Percentiles rank a stretch among this genome's conserved stretches.
Evolutionary conservation across 2,113 vertebrate genomes (phyloP).

Genomic region (Ginglymostoma cirratum): DNA sequence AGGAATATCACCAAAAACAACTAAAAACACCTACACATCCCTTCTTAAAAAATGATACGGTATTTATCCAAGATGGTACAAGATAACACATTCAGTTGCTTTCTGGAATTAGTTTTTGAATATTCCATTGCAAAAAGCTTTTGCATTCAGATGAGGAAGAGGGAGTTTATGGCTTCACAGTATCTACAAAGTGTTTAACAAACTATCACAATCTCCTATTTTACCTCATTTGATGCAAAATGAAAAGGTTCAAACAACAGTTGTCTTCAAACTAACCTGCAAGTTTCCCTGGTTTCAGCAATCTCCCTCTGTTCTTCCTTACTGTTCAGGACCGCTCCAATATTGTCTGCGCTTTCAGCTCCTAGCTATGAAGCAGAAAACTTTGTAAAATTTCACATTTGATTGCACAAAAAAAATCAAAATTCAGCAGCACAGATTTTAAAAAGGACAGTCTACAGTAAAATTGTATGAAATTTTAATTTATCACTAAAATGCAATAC

Average conservation of each 20-base stretch:
- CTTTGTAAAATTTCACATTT: neutral
- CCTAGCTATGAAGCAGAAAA: conserved; percentile 64
- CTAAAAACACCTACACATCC: neutral
- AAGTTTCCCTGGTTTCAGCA: conserved; percentile 82
- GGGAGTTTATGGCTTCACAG: neutral
- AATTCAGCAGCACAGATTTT: no score
- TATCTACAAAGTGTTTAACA: neutral
- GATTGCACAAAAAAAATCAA: neutral
- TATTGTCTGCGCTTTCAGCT: conserved; percentile 88
- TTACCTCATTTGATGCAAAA: neutral
- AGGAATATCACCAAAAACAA: neutral
- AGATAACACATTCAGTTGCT: neutral
- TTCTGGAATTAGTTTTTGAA: neutral
- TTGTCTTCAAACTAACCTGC: conserved; percentile 59
- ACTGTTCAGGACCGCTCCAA: conserved; percentile 88
- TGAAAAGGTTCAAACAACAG: neutral
- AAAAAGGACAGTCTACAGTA: neutral
- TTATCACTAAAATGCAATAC: no score
- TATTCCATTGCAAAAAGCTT: neutral
- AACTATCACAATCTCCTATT: neutral
- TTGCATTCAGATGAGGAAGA: neutral
- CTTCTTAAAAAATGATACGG: neutral
- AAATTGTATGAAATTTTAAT: neutral
- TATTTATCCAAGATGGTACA: neutral
- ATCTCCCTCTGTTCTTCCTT: conserved; percentile 94